These are phyloP conservation scores for Tachycineta bicolor DNA, from an alignment of 2,113 vertebrate genomes.

Conservation along the genomic window DNA sequence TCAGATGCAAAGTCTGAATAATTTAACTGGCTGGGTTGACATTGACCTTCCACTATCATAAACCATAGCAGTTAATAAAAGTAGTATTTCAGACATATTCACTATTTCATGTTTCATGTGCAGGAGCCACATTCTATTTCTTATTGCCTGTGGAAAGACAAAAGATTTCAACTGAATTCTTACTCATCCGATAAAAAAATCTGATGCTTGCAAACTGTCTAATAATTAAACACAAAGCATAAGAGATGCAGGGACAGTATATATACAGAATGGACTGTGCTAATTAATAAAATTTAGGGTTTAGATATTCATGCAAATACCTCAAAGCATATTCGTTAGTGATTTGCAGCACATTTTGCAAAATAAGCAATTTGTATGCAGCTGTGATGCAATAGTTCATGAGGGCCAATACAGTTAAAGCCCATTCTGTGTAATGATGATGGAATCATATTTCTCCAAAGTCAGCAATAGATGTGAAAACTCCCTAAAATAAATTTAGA, in stretches of 20 bases:
- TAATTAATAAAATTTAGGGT: not conserved
- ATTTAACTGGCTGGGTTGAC: not conserved
- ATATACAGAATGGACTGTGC: not conserved
- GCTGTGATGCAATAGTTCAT: not conserved
- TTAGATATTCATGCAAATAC: not conserved
- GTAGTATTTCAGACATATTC: not conserved
- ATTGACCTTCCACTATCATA: not conserved
- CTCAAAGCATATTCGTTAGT: not conserved
- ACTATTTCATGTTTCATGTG: not conserved
- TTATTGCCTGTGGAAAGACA: not conserved
- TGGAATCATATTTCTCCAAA: not conserved
- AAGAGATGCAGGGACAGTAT: not conserved
- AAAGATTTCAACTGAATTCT: not conserved
- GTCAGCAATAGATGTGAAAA: not conserved
- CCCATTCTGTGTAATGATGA: not conserved
- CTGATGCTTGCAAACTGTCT: not conserved
- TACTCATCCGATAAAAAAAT: not conserved
- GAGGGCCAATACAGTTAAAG: not conserved
- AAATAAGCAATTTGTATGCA: not conserved
- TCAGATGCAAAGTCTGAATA: not conserved
- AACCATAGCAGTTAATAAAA: not conserved
- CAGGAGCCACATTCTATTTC: not conserved
- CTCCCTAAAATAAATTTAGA: not conserved
- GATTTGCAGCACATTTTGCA: not conserved
- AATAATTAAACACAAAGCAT: not conserved